Percentiles rank a stretch among this genome's conserved stretches.
phyloP scores from a whole-genome alignment of 2,113 vertebrate genomes.

The Rhodinocichla rosea region DNA sequence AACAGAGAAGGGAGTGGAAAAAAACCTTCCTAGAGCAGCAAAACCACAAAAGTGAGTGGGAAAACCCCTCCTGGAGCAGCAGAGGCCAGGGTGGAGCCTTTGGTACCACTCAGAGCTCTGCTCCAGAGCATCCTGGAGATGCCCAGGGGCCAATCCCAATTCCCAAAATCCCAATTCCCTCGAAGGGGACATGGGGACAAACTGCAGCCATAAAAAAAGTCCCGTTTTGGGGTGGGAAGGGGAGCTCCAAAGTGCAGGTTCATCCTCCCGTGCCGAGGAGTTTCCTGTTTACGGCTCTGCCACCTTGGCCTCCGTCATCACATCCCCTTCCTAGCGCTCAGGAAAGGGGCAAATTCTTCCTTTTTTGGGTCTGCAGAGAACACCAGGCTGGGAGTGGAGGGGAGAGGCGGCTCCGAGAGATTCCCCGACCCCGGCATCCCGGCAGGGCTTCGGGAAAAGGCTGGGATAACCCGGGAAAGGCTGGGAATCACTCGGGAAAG shows the following conservation, averaged over 20 bases:
- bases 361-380: slow-evolving; percentile 61
- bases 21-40: not conserved
- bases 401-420: not conserved
- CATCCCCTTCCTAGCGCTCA: slow-evolving; percentile 54
- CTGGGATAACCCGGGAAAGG: not conserved
- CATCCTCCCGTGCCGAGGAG: not conserved
- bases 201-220: accelerated
- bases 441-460: accelerated
- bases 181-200: accelerated
- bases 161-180: accelerated
- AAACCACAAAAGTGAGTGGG: not conserved
- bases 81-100: not conserved
- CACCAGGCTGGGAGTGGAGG: accelerated
- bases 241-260: not conserved
- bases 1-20: not conserved
- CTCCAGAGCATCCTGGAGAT: accelerated
- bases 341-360: slow-evolving; percentile 58
- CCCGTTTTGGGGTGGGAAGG: not conserved
- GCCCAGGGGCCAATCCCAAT: not conserved
- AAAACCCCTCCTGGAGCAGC: not conserved
- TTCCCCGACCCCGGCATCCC: accelerated
- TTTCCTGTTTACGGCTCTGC: slow-evolving; percentile 73
- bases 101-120: accelerated
- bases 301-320: slow-evolving; percentile 57
- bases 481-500: no score